Evolutionary conservation across 2,888 invertebrate species (phyloP).

Genomic region (Abrostola triplasia): DNA sequence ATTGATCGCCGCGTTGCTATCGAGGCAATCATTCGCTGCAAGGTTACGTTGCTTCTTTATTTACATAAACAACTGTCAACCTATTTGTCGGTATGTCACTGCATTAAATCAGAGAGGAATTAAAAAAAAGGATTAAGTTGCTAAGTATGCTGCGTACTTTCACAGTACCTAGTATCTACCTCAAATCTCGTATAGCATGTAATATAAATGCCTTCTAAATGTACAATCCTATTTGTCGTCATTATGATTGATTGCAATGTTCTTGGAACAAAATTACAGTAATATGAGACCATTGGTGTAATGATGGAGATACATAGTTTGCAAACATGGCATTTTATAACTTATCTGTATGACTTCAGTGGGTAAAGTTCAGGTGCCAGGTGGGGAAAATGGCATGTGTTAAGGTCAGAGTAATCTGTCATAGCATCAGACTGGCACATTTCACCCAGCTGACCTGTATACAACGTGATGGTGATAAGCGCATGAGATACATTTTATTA

Average conservation of each 20-base stretch:
- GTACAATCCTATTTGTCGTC: constrained; percentile 10
- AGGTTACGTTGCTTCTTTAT: background rate
- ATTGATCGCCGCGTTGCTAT: constrained; percentile 9
- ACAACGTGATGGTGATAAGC: constrained; percentile 16
- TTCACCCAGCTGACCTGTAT: constrained; percentile 10
- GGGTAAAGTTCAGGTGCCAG: constrained; percentile 4
- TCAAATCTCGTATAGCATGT: constrained; percentile 3
- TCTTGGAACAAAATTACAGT: constrained; percentile 3
- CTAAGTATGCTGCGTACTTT: too few species aligned
- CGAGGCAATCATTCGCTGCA: background rate
- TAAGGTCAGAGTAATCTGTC: constrained; percentile 13
- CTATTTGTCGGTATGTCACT: background rate
- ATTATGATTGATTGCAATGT: constrained; percentile 18
- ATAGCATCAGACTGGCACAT: background rate
- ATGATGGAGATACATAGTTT: constrained; percentile 1
- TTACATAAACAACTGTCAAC: background rate
- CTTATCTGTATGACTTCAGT: background rate
- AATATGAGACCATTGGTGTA: background rate
- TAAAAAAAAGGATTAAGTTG: background rate
- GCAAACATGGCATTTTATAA: constrained; percentile 4
- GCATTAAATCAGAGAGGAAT: too few species aligned
- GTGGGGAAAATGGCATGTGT: background rate
- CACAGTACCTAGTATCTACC: background rate
- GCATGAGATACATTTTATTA: background rate
- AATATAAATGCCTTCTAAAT: too few species aligned